Evolutionary conservation across 1,140 invertebrate species (phyloP).

Genomic region (Chrysomallon squamiferum): DNA sequence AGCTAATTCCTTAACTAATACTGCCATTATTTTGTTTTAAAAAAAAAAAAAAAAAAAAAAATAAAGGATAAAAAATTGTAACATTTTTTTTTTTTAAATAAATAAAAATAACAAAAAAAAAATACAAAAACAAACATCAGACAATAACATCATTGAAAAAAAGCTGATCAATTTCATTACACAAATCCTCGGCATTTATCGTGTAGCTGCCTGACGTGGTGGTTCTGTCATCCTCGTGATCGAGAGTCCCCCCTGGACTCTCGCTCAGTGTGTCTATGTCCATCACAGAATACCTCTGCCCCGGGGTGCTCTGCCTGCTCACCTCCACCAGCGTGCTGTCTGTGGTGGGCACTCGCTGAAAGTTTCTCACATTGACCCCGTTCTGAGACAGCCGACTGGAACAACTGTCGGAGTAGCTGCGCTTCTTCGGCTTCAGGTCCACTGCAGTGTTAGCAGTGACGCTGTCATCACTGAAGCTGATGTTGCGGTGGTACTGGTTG

Average conservation of each 20-base stretch:
- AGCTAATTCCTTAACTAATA: too few relatives aligned
- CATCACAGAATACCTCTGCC: constrained; percentile 45
- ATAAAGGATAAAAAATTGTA: too few relatives aligned
- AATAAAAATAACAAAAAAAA: too few relatives aligned
- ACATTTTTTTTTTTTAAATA: too few relatives aligned
- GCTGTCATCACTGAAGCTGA: constrained; percentile 58
- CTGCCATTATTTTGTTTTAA: too few relatives aligned
- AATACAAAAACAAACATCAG: constrained; percentile 4
- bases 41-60: too few relatives aligned
- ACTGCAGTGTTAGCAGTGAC: constrained; percentile 54
- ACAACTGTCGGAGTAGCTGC: not conserved
- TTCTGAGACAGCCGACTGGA: constrained; percentile 19
- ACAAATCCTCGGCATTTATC: constrained; percentile 56
- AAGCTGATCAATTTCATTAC: constrained; percentile 54
- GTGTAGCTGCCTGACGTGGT: constrained; percentile 57
- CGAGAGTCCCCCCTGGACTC: constrained; percentile 24
- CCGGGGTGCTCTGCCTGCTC: constrained; percentile 32
- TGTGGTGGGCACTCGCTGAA: not conserved
- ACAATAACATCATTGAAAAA: constrained; percentile 58
- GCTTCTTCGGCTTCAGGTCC: constrained; percentile 18
- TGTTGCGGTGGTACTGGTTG: constrained; percentile 40
- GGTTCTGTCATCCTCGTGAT: constrained; percentile 43
- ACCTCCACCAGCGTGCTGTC: not conserved
- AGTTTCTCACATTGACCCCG: constrained; percentile 8
- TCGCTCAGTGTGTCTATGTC: constrained; percentile 47